Evolutionary conservation across 2,797 vertebrate species (phyloP).

Genomic region (Sparidentex hasta): DNA sequence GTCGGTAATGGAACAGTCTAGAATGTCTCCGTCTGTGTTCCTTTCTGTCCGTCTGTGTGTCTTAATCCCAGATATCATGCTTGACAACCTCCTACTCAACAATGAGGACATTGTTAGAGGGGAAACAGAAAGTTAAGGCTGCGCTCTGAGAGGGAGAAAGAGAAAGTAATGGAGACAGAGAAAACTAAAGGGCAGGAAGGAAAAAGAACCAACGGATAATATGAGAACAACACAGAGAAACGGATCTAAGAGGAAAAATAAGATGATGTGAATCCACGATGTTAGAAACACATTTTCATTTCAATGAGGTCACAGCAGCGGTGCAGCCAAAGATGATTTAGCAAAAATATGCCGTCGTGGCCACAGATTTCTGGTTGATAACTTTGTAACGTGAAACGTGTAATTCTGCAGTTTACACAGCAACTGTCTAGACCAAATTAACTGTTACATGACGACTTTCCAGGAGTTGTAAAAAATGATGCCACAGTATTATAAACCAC

Average conservation of each 20-base stretch:
- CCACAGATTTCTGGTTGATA: background rate
- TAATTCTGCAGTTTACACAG: background rate
- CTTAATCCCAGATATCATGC: constrained; percentile 75
- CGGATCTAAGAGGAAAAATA: background rate
- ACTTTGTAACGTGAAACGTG: background rate
- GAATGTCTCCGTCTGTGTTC: constrained; percentile 55
- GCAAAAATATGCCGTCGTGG: background rate
- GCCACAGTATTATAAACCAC: background rate
- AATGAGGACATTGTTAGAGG: constrained; percentile 76
- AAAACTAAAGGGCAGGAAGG: constrained; percentile 1
- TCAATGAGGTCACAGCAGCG: background rate
- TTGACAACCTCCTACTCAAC: constrained; percentile 67
- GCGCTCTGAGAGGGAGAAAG: constrained; percentile 1
- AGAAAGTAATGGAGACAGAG: constrained; percentile 12
- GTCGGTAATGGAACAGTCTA: constrained; percentile 53
- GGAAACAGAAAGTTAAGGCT: constrained; percentile 47
- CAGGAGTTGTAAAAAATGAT: background rate
- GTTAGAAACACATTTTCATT: background rate
- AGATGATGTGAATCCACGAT: background rate
- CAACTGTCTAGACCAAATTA: background rate
- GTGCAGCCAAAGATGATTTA: background rate
- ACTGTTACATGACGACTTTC: background rate
- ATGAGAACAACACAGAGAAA: constrained; percentile 3
- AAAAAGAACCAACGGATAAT: constrained; percentile 6
- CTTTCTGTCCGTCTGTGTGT: constrained; percentile 40